Evolutionary conservation across 2,797 vertebrate genomes (phyloP).

Genomic region (Schizopygopsis malacanthus): DNA sequence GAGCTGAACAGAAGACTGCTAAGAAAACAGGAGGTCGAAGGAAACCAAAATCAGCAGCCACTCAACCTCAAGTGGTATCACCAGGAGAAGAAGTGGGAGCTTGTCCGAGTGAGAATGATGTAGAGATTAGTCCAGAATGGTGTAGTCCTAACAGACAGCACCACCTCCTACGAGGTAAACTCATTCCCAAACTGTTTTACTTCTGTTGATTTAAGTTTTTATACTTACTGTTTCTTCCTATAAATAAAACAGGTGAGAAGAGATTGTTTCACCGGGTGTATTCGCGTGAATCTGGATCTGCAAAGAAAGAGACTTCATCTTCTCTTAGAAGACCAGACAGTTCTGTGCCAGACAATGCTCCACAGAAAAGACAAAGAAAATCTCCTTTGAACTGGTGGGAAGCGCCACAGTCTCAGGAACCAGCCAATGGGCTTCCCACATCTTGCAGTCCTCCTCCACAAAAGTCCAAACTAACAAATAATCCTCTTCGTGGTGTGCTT

Average conservation of each 20-base stretch:
- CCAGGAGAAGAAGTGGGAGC: conserved; percentile 33
- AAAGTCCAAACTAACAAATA: conserved; percentile 37
- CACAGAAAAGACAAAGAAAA: conserved; percentile 58
- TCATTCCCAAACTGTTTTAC: not conserved
- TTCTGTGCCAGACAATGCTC: conserved; percentile 17
- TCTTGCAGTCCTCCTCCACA: not conserved
- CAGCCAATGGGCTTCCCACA: not conserved
- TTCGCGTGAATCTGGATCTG: conserved; percentile 36
- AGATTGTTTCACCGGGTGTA: conserved; percentile 64
- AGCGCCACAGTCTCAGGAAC: not conserved
- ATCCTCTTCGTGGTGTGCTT: not conserved
- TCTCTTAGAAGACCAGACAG: not conserved
- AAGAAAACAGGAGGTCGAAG: conserved; percentile 24
- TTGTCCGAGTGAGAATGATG: conserved; percentile 19
- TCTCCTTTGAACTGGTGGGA: conserved; percentile 66
- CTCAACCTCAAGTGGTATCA: not conserved
- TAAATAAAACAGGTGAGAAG: conserved; percentile 62
- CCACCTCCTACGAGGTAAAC: conserved; percentile 64
- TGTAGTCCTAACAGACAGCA: conserved; percentile 40
- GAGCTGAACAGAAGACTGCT: conserved; percentile 4
- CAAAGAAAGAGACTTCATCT: conserved; percentile 40
- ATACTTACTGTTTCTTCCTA: not conserved
- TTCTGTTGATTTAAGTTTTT: not conserved
- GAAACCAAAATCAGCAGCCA: conserved; percentile 32
- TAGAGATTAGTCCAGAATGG: conserved; percentile 55